Conservation (phyloP, 2,113 vertebrate genomes). For the Phrynosoma blainvillii region DNA sequence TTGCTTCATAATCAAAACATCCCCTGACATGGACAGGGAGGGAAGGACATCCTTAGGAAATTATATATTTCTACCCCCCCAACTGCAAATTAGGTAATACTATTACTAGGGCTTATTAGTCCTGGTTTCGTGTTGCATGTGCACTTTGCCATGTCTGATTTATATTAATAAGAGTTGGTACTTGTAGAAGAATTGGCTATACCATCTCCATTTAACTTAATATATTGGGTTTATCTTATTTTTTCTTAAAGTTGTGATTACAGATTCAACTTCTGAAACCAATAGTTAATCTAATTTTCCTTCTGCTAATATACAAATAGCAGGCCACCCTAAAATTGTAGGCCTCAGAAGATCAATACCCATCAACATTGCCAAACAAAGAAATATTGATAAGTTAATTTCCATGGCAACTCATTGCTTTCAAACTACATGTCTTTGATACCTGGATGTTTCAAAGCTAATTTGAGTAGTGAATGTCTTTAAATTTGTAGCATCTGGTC, state of each 20-base stretch:
- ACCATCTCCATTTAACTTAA: not conserved
- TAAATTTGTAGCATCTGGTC: conserved; percentile 29
- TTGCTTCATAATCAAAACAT: no score
- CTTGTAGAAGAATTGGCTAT: no score
- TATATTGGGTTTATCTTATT: conserved; percentile 15
- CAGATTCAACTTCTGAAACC: conserved; percentile 58
- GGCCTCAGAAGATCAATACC: conserved; percentile 44
- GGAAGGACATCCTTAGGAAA: no score
- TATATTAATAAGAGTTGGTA: no score
- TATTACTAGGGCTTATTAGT: no score
- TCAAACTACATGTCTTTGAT: conserved; percentile 46
- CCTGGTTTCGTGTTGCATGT: no score
- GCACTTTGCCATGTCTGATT: no score
- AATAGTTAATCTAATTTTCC: conserved; percentile 42
- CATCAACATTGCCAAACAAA: conserved; percentile 32
- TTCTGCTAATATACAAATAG: conserved; percentile 54
- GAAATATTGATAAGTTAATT: conserved; percentile 54
- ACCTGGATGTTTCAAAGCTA: conserved; percentile 37
- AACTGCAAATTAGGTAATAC: no score
- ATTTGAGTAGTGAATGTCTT: not conserved
- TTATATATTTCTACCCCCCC: no score
- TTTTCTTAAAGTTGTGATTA: conserved; percentile 66
- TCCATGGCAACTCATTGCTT: conserved; percentile 61
- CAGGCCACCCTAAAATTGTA: conserved; percentile 44
- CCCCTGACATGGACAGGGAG: no score